phyloP scores from a whole-genome alignment of 2,113 vertebrate species.

The Vireo altiloquus region DNA sequence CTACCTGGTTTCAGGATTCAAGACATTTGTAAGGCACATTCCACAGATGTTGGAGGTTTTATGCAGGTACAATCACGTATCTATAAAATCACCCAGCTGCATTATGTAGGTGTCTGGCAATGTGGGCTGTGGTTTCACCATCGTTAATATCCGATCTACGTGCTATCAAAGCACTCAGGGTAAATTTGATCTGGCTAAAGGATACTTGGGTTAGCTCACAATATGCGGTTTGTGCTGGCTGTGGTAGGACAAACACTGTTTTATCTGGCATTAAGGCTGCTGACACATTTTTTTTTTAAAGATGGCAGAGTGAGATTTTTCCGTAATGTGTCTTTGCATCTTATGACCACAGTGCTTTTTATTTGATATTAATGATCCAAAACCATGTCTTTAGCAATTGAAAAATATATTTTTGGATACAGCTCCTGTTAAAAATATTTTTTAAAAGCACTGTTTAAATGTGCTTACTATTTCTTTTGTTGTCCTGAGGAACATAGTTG shows the following conservation, averaged over 20 bases:
- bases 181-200: conserved; percentile 19
- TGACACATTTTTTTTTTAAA: background rate
- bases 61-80: conserved; percentile 7
- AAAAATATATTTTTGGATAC: background rate
- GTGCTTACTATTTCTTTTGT: background rate
- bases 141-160: background rate
- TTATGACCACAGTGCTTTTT: background rate
- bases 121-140: conserved; percentile 22
- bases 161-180: background rate
- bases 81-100: background rate
- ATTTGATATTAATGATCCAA: background rate
- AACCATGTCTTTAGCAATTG: background rate
- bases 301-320: background rate
- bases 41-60: background rate
- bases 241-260: background rate
- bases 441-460: background rate
- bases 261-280: background rate
- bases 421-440: background rate
- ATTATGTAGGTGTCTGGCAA: conserved; percentile 40
- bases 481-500: background rate
- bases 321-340: background rate
- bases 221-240: background rate
- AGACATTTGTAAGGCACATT: background rate
- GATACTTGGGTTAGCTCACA: background rate
- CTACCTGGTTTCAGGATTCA: background rate